Evolutionary conservation across 2,113 vertebrate genomes (phyloP), one percentile per base, ranked within the genome.

Genomic region (Istiophorus platypterus): DNA sequence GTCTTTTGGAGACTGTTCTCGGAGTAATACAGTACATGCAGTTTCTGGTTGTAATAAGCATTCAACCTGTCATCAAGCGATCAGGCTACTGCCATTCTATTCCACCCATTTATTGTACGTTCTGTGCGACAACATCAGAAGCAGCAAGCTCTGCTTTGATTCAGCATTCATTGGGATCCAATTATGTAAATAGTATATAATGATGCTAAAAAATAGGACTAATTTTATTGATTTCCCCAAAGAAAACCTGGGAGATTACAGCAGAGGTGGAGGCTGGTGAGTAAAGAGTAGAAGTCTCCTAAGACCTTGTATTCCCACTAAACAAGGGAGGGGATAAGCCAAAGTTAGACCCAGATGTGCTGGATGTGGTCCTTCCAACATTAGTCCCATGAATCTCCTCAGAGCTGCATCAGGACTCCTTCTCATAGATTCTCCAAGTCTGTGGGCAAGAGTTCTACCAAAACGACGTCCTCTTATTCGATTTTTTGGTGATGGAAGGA

Each of bases 11-110:
- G 37, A 58, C 34, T 83, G 80, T 79, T 87, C 45, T 34, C 73
- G 74, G 57, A 70, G 81, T 86, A 72, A 69, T 2, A 41, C 54
- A 20, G 52, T 78, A 80, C 65, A 73, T 75, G 88, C 61, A 15
- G 12, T 82, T 80, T 84, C 61, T 78, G 81, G 72, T 82, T 80
- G 69, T 78, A 86, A 85, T 76, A 82, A 83, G 78, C 65, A 82
- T 80, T 85, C 70, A 83, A 75, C 51, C 82, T 70, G 79, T 83
- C 76, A 76, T 27, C 51, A 34, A 77, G 39, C 0, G n/a, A 22
- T 67, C 1, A 41, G 62, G 72, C 41, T 63, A 65, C 69, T 7
- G 31, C 74, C 65, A 84, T 80, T 65, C n/a, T 86, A 69, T 52
- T 63, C 71, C 81, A 11, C 2, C 52, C 47, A 31, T 62, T 87